Base-by-base conservation (phyloP, 1,140 invertebrate genomes). In the Atta cephalotes region DNA sequence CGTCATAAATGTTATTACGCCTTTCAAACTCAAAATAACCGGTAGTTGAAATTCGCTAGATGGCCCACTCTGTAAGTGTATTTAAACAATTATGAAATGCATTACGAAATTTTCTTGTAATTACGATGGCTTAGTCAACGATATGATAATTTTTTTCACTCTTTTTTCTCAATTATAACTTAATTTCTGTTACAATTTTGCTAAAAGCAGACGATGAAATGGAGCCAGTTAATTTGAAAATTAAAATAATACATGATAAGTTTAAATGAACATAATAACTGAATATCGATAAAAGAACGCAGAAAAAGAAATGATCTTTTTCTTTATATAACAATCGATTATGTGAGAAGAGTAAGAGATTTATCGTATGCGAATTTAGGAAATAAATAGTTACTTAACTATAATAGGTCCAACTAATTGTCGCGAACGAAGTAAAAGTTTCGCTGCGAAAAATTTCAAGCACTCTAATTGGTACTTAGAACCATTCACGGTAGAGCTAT, bases 301-400 rank as follows among this genome's bases (percentile, higher is more conserved):
- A 14, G 16, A 39, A 31, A 39, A 74, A 45, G 10, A 45, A 25
- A 18, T 16, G 10, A 45, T 45, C 25, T 21, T 74, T 62, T 74
- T 60, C n/a, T 45, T 25, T 25, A 14, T 28, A 16, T 60, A 25
- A 25, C 79, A 45, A 60, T 82, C 56, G 53, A 74, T 63, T 74
- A 82, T 31, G 10, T 28, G 58, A 12, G 25, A 18, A 7, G 53
- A n/a, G 21, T 35, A 49, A n/a, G n/a, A 81, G 80, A 82, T 62
- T 82, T 62, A 74, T 74, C 68, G 39, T 18, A 21, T 16, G 18
- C 56, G 66, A 63, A 62, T 74, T n/a, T 39, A 12, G 18, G 28
- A 45, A 9, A 76, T 62, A 66, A 60, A 82, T 58, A 82, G 35
- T 84, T 84, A 84, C 39, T 84, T 76, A 62, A 72, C 18, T 72